Base-by-base conservation (phyloP, 2,113 vertebrate genomes). In the Acanthochromis polyacanthus region DNA sequence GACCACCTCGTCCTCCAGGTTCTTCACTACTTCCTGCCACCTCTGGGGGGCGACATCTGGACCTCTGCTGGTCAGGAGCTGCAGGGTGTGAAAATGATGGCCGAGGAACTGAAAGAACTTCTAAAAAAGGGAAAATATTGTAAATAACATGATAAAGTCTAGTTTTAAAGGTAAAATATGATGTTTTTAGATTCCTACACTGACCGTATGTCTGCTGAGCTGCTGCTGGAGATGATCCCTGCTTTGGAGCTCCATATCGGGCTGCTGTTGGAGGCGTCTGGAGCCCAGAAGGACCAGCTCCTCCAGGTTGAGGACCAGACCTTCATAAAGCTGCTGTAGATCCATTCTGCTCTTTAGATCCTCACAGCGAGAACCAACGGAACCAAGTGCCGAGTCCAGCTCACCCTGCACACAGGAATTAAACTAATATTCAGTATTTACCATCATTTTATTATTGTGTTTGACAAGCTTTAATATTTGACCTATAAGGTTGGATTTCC, bases 81-180 rank as follows among this genome's bases (percentile, higher is more conserved):
- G 91, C 80, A 96, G 92, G 70, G 82, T 78, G 71, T 85, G 61
- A 69, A 94, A 81, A 56, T 83, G 95, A 0, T 83, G 80, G 3
- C 52, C 83, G 59, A 99, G 92, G 71, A 93, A 95, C 70, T 43
- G 88, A 89, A 96, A 96, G 83, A 97, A 97, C 23, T 80, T 92
- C 97, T 99, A 78, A 12, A 12, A 17, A 11, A 74, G 16, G 15
- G 51, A 51, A 45, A 11, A 52, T 2, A 3, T 15, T 51, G 7
- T 58, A 36, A 50, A 20, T 0, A 20, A 51, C 4, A 36, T 22
- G n/a, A 14, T 25, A 16, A 15, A 15, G 16, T 19, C 15, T 50
- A 10, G 11, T 23, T 3, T 16, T 0, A 0, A 4, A 0, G 46
- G 7, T 0, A 14, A 17, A 43, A 14, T 43, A 4, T 60, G 12